These are phyloP conservation scores for Petrolisthes manimaculis DNA, from an alignment of 2,888 invertebrate species.

Conservation along the genomic window DNA sequence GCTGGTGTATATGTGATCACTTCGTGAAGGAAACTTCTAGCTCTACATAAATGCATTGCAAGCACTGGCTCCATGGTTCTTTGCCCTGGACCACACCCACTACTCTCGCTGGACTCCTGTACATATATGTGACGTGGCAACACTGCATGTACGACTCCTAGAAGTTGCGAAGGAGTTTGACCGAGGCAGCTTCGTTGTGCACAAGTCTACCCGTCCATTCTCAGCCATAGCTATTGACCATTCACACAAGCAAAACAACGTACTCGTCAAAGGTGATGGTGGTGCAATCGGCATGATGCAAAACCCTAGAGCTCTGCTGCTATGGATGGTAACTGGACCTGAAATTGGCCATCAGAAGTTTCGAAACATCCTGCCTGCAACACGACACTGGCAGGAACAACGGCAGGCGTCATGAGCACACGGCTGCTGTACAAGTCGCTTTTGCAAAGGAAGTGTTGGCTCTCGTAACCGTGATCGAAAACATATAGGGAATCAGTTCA, in stretches of 20 bases:
- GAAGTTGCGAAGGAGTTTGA: neutral
- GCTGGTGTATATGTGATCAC: neutral
- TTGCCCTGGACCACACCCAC: slow-evolving; percentile 4
- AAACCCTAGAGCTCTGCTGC: slow-evolving; percentile 19
- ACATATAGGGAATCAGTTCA: neutral
- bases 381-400: neutral
- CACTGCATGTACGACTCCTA: neutral
- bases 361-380: neutral
- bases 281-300: slow-evolving; percentile 39
- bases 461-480: neutral
- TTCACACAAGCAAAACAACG: neutral
- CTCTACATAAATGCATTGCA: slow-evolving; percentile 3
- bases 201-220: slow-evolving; percentile 7
- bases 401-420: neutral
- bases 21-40: neutral
- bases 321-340: slow-evolving; percentile 30
- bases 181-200: slow-evolving; percentile 7
- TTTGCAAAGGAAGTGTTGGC: neutral
- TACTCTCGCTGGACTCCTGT: neutral
- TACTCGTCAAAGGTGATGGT: slow-evolving; percentile 30
- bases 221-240: slow-evolving; percentile 4
- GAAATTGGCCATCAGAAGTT: neutral
- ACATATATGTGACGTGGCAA: slow-evolving; percentile 1
- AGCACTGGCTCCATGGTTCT: slow-evolving; percentile 1
- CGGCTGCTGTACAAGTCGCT: slow-evolving; percentile 1